phyloP scores from a whole-genome alignment of 2,113 vertebrate genomes.

The Sinocyclocheilus grahami region DNA sequence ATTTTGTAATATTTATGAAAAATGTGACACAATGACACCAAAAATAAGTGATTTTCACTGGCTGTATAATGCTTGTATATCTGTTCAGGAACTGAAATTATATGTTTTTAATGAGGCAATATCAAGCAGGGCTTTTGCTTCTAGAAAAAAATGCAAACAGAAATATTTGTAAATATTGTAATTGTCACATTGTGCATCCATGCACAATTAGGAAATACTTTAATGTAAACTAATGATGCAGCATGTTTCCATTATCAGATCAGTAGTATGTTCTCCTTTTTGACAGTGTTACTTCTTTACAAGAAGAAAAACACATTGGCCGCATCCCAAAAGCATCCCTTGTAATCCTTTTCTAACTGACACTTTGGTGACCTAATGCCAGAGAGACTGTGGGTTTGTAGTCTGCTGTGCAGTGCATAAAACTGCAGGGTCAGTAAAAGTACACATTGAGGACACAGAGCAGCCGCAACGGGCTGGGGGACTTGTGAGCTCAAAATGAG shows the following conservation, averaged over 20 bases:
- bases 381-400: neutral
- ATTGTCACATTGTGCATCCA: neutral
- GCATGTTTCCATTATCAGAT: neutral
- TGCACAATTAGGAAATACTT: neutral
- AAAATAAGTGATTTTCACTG: neutral
- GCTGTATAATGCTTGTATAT: neutral
- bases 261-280: neutral
- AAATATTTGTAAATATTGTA: constrained; percentile 9
- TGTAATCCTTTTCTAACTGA: neutral
- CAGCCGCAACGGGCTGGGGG: neutral
- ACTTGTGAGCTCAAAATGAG: neutral
- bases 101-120: neutral
- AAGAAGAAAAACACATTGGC: neutral
- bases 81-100: constrained; percentile 8
- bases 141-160: neutral
- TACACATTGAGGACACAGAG: neutral
- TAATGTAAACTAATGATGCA: neutral
- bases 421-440: neutral
- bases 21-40: neutral
- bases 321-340: neutral
- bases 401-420: neutral
- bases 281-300: neutral
- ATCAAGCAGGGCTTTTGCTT: neutral
- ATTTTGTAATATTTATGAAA: neutral
- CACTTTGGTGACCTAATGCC: neutral